These are phyloP conservation scores for Panthera leo DNA, from an alignment of 2,113 vertebrate species.

Conservation along the genomic window DNA sequence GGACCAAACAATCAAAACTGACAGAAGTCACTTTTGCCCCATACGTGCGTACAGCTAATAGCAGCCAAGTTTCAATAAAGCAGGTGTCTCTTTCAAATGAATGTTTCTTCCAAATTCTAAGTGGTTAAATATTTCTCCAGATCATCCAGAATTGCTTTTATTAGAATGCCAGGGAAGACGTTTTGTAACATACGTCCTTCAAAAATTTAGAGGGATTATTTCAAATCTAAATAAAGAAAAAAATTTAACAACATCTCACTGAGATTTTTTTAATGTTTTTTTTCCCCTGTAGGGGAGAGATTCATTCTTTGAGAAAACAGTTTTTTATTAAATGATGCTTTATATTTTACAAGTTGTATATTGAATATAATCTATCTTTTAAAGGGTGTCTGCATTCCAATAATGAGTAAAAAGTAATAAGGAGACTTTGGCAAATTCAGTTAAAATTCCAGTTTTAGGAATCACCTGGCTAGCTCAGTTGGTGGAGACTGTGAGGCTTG, in stretches of 20 bases:
- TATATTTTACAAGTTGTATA: not conserved
- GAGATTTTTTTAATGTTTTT: not conserved
- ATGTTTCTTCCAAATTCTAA: not conserved
- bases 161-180: not conserved
- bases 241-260: not conserved
- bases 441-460: not conserved
- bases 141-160: constrained; percentile 16
- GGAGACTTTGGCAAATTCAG: not conserved
- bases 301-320: not conserved
- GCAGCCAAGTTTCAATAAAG: not conserved
- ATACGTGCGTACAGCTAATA: not conserved
- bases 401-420: not conserved
- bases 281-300: not conserved
- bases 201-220: not conserved
- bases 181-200: not conserved
- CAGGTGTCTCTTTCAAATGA: not conserved
- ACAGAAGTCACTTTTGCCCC: not conserved
- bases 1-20: not conserved
- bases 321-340: not conserved
- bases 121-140: not conserved
- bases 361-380: not conserved
- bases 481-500: not conserved
- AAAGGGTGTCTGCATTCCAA: not conserved
- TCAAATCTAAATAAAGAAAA: constrained; percentile 8
- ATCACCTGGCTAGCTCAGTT: not conserved